These are phyloP conservation scores for Myiothlypis coronata DNA, from an alignment of 2,797 vertebrate species.

Conservation along the genomic window DNA sequence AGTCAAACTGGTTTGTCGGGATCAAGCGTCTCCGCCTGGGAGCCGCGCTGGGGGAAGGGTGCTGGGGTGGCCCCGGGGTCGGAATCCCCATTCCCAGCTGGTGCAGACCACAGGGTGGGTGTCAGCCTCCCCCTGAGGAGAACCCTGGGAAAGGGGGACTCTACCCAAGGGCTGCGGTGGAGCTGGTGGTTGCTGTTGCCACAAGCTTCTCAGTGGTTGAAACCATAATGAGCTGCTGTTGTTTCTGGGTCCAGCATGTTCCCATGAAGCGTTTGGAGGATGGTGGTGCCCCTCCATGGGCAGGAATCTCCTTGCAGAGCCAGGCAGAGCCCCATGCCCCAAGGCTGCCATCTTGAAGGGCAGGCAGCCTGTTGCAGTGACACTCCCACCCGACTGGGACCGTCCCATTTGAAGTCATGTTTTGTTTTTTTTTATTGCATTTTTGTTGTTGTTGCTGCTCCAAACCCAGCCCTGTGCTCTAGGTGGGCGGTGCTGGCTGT, in stretches of 20 bases:
- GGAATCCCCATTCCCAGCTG: neutral
- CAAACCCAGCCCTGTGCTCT: neutral
- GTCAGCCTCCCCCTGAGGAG: neutral
- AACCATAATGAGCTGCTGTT: neutral
- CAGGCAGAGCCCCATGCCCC: neutral
- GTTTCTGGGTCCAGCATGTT: neutral
- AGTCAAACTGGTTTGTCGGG: slow-evolving; percentile 82
- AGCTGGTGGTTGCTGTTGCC: neutral
- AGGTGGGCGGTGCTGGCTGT: neutral
- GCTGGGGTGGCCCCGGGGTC: neutral
- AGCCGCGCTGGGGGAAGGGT: slow-evolving; percentile 39
- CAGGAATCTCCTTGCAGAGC: neutral
- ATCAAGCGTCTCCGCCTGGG: slow-evolving; percentile 66
- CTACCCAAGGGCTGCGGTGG: neutral
- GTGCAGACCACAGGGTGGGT: neutral
- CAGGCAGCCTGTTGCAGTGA: neutral
- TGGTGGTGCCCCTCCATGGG: neutral
- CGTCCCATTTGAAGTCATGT: neutral
- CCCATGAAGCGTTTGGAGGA: neutral
- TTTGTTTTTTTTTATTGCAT: neutral
- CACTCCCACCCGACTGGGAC: neutral
- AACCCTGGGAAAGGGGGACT: neutral
- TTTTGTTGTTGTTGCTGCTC: neutral
- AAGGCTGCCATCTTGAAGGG: neutral
- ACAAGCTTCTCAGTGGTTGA: neutral